Conservation (phyloP, 2,888 invertebrate species). For the Athripsodes cinereus region DNA sequence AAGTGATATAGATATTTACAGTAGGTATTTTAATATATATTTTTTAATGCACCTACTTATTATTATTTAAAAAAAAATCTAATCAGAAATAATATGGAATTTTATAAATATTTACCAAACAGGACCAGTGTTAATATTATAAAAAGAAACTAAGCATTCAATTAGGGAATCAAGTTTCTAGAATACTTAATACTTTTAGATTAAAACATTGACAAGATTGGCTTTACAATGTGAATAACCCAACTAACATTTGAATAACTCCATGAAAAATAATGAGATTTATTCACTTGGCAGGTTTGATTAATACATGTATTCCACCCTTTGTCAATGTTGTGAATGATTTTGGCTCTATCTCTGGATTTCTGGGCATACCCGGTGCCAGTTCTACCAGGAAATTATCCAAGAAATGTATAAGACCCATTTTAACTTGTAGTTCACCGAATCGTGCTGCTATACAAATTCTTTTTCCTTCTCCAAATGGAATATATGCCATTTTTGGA, state of each 20-base stretch:
- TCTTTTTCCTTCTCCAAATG: slow-evolving; percentile 20
- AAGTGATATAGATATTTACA: too few relatives aligned
- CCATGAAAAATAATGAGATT: too few relatives aligned
- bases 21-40: too few relatives aligned
- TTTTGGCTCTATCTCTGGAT: slow-evolving; percentile 8
- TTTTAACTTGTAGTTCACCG: slow-evolving; percentile 17
- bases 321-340: slow-evolving; percentile 13
- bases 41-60: too few relatives aligned
- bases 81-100: too few relatives aligned
- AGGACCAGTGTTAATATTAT: too few relatives aligned
- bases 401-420: slow-evolving; percentile 15
- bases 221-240: too few relatives aligned
- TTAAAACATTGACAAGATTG: neutral
- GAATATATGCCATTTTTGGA: slow-evolving; percentile 15
- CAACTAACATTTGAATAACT: too few relatives aligned
- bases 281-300: slow-evolving; percentile 3
- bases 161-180: too few relatives aligned
- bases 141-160: too few relatives aligned
- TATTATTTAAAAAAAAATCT: too few relatives aligned
- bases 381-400: slow-evolving; percentile 13
- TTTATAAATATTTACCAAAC: too few relatives aligned
- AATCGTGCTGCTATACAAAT: slow-evolving; percentile 18
- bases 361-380: slow-evolving; percentile 15
- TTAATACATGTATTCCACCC: slow-evolving; percentile 8
- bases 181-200: neutral